These are phyloP conservation scores for Luehdorfia chinensis DNA, from an alignment of 1,140 invertebrate species.

Conservation along the genomic window DNA sequence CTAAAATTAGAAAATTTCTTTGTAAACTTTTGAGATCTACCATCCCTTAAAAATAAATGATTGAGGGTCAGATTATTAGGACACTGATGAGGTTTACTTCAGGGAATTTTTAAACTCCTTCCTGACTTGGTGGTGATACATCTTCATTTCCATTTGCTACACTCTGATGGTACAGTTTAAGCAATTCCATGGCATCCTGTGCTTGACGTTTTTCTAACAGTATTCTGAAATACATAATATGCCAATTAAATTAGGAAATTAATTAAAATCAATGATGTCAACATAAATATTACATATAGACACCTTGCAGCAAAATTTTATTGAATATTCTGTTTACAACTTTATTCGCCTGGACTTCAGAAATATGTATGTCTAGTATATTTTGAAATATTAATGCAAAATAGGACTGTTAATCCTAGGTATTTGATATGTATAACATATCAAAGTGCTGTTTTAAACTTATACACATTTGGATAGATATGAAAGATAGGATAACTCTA, in stretches of 20 bases:
- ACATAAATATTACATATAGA: no score
- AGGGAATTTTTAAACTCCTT: constrained; percentile 48
- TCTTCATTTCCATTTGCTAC: constrained; percentile 72
- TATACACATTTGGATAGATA: no score
- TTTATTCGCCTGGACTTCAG: no score
- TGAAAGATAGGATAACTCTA: no score
- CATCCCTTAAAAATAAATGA: constrained; percentile 65
- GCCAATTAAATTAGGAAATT: no score
- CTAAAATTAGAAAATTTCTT: constrained; percentile 27
- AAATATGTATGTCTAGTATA: no score
- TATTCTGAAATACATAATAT: constrained; percentile 63
- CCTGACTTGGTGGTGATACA: constrained; percentile 64
- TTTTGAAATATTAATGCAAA: no score
- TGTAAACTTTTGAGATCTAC: constrained; percentile 74
- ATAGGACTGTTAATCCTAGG: no score
- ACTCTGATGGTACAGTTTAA: constrained; percentile 79
- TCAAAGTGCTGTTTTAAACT: no score
- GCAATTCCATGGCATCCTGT: constrained; percentile 88
- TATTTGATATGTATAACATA: no score
- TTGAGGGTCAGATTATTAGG: constrained; percentile 53
- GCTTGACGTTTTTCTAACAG: constrained; percentile 89
- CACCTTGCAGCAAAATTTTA: no score
- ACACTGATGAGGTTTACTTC: constrained; percentile 30
- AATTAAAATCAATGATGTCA: constrained; percentile 1
- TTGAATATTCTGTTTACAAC: no score